These are phyloP conservation scores for Hirtodrosophila confusa DNA, from an alignment of 2,888 invertebrate species.

Conservation along the genomic window DNA sequence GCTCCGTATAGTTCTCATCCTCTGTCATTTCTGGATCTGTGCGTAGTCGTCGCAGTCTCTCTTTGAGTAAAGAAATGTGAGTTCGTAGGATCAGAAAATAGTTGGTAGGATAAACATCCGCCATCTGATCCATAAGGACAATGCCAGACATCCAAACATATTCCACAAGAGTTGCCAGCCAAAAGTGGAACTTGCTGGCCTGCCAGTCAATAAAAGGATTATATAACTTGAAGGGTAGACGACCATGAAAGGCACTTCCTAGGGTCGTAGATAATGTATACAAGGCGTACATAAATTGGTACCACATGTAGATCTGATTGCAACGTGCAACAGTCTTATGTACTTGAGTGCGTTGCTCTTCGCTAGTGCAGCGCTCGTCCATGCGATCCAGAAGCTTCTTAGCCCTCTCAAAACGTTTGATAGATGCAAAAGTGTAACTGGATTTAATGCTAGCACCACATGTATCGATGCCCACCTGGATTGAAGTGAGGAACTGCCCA, in stretches of 20 bases:
- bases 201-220: constrained; percentile 46
- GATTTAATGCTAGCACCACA: too few relatives aligned
- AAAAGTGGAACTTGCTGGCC: constrained; percentile 20
- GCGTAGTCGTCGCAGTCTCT: constrained; percentile 37
- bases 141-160: constrained; percentile 28
- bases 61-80: constrained; percentile 43
- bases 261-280: constrained; percentile 34
- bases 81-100: constrained; percentile 39
- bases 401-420: too few relatives aligned
- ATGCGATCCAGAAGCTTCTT: too few relatives aligned
- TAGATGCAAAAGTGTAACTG: too few relatives aligned
- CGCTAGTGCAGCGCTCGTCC: too few relatives aligned
- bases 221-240: constrained; percentile 44
- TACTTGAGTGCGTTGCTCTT: too few relatives aligned
- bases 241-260: constrained; percentile 15
- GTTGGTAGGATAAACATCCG: constrained; percentile 51
- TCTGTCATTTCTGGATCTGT: constrained; percentile 24
- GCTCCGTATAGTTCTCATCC: constrained; percentile 36
- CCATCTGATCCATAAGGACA: constrained; percentile 39
- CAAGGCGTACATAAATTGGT: constrained; percentile 18
- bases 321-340: constrained; percentile 19
- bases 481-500: too few relatives aligned
- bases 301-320: constrained; percentile 31
- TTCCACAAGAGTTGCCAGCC: constrained; percentile 29
- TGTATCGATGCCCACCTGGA: too few relatives aligned